Base-by-base conservation (phyloP, 2,888 invertebrate genomes). In the Rhorus exstirpatorius region DNA sequence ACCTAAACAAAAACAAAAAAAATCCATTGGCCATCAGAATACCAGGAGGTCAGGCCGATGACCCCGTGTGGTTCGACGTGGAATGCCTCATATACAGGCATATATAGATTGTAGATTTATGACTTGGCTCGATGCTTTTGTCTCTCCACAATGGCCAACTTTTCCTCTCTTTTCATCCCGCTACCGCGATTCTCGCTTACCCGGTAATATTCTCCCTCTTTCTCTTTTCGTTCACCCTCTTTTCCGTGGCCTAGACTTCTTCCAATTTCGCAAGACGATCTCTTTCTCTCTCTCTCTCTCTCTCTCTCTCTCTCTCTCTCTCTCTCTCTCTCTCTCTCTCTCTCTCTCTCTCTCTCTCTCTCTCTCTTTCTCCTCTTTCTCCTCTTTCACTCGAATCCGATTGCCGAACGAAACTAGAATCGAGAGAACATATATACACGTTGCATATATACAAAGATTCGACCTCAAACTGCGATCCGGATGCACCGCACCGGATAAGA, bases 71-170 rank as follows among this genome's bases (percentile, higher is more conserved):
- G 14, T 44, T 44, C 14, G 3, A 41, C 41, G 6, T 74, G 14
- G 74, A 63, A 74, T 19, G 19, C 26, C 12, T 24, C 41, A 38
- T 53, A 53, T 38, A 38, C 0, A 35, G 12, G 2, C 21, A 26
- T 21, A 77, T 35, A 19, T 49, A 35, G 63, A 72, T 41, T 63
- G 44, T 55, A 78, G 84, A 87, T 85, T 87, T 86, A 85, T 83
- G 86, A 87, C 83, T 87, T 83, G 82, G 82, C 81, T 79, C 68
- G 80, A 77, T 49, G 77, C 80, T 85, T 87, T 88, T 88, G 87
- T 86, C 86, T 85, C 79, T 80, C 85, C 83, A 87, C 87, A 87
- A 88, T 87, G 84, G 84, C 85, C 86, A 86, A 87, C 88, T 87
- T 86, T 84, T 74, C 60, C 44, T 65, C 74, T 70, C 79, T 75